Base-by-base conservation (phyloP, 2,888 invertebrate genomes). In the Drosophila subsilvestris region DNA sequence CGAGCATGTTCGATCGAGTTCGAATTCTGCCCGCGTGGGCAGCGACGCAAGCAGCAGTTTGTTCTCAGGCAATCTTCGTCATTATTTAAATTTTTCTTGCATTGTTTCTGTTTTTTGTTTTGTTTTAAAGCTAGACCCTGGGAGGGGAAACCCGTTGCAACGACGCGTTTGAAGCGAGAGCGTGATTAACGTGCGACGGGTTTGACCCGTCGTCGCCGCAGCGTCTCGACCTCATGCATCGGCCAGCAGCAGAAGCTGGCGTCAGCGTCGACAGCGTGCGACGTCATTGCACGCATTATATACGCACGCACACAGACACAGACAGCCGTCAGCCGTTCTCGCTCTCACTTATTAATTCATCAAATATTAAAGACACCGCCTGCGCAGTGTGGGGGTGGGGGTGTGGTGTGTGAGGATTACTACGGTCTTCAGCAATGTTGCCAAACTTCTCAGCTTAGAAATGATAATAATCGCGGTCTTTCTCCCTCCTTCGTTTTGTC, bases 171-270 rank as follows among this genome's bases (percentile, higher is more conserved):
- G 54, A 55, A 65, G 57, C 51, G 70, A 62, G 72, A 47, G 57
- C 63, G 48, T 76, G 71, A 84, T 80, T 81, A 84, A 73, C 79
- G 85, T 80, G 85, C 79, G 80, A 81, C 82, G 69, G 72, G 79
- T 75, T 81, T 84, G 85, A 79, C 85, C 81, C 32, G 49, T n/a
- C 63, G 76, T 72, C 29, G 53, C 43, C 50, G 51, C 32, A 51
- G 48, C 22, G 22, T 12, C 45, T 44, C 56, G 37, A 37, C 37
- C 37, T 37, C 37, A 37, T 37, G 37, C 14, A 37, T 37, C 6
- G 14, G 37, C 14, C 37, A 37, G 14, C 37, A 32, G n/a, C 37
- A 37, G 0, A 12, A 27, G 70, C 14, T 55, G 45, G 43, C 73
- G 49, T 43, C 42, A 32, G 25, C 63, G 68, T 20, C 65, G 54